Percentiles rank a stretch among this genome's conserved stretches.
phyloP scores from a whole-genome alignment of 2,888 invertebrate genomes.

The Cheilosia impressa region DNA sequence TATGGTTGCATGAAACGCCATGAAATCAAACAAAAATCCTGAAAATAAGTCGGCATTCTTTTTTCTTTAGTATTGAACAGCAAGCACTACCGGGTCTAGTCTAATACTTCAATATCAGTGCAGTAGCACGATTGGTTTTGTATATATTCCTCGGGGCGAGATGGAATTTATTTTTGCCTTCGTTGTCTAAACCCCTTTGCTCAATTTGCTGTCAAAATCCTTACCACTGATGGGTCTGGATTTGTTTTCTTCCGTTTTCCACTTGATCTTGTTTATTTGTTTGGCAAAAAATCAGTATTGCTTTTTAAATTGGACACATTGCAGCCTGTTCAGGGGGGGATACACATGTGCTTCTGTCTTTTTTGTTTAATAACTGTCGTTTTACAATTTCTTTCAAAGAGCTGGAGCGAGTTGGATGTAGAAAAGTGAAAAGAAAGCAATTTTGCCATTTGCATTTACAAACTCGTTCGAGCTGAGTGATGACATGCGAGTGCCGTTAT shows the following conservation, averaged over 20 bases:
- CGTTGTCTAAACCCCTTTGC: background rate
- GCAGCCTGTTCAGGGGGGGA: background rate
- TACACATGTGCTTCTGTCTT: constrained; percentile 1
- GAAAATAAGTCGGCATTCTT: too few species aligned
- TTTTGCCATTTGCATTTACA: background rate
- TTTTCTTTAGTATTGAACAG: too few species aligned
- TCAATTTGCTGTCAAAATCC: constrained; percentile 32
- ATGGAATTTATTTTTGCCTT: constrained; percentile 17
- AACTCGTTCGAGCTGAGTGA: background rate
- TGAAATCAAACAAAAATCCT: too few species aligned
- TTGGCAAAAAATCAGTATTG: constrained; percentile 47
- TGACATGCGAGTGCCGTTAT: background rate
- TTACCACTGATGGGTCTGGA: constrained; percentile 36
- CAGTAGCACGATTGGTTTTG: constrained; percentile 37
- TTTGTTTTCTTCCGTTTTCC: constrained; percentile 25
- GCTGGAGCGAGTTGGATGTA: background rate
- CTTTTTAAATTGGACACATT: constrained; percentile 34
- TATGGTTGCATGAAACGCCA: too few species aligned
- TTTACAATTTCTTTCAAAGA: background rate
- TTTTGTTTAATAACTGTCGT: constrained; percentile 30
- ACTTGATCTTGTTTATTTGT: constrained; percentile 29
- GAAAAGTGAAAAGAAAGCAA: background rate
- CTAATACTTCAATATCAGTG: too few species aligned
- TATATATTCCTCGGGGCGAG: constrained; percentile 4
- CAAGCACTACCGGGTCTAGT: too few species aligned